These are phyloP conservation scores for Drosophila flavopinicola DNA, from an alignment of 2,888 invertebrate species.

Conservation along the genomic window DNA sequence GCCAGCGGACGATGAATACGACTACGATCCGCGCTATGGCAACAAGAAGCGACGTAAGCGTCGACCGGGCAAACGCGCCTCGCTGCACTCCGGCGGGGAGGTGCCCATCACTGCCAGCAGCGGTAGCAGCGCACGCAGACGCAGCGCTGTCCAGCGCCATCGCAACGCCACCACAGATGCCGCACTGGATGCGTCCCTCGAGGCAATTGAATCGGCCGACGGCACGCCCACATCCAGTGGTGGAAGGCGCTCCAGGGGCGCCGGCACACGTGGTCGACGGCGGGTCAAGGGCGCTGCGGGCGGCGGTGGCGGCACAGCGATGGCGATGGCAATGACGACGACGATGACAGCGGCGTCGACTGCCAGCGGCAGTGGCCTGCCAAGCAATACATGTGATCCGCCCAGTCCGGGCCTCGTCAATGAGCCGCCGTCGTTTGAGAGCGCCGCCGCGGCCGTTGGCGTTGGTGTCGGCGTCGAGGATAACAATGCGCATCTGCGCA, in stretches of 20 bases:
- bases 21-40: constrained; percentile 89
- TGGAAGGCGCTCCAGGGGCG: constrained; percentile 75
- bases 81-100: constrained; percentile 65
- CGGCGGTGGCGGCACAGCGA: constrained; percentile 8
- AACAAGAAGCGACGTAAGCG: constrained; percentile 84
- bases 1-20: constrained; percentile 96
- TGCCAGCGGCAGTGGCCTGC: constrained; percentile 38
- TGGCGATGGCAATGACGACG: constrained; percentile 7
- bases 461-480: constrained; percentile 72
- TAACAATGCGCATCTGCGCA: constrained; percentile 82
- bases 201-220: constrained; percentile 63
- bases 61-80: constrained; percentile 81
- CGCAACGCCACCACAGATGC: constrained; percentile 68
- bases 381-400: constrained; percentile 73
- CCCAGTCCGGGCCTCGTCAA: constrained; percentile 81
- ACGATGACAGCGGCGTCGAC: constrained; percentile 18
- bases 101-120: constrained; percentile 44
- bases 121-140: constrained; percentile 76
- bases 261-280: constrained; percentile 76
- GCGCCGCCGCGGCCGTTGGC: constrained; percentile 83
- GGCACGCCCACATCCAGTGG: constrained; percentile 57
- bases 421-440: constrained; percentile 84
- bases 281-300: constrained; percentile 67
- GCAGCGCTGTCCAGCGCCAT: constrained; percentile 70
- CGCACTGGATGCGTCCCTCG: constrained; percentile 65